These are phyloP conservation scores for Apamea epomidion DNA, from an alignment of 2,888 invertebrate genomes.

Conservation along the genomic window DNA sequence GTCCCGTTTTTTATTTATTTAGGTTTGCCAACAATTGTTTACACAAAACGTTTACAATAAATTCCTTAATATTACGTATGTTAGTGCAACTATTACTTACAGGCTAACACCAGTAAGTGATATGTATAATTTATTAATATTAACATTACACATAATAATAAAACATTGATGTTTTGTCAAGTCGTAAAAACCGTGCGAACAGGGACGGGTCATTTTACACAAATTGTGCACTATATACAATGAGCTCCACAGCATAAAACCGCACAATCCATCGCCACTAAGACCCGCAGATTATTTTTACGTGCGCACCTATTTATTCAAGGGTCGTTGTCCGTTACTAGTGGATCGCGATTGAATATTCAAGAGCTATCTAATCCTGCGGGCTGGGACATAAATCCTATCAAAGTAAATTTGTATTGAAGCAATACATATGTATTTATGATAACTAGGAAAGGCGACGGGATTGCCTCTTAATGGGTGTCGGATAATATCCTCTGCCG, in stretches of 20 bases:
- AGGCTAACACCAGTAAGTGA: too few relatives aligned
- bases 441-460: slow-evolving; percentile 56
- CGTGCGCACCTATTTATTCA: slow-evolving; percentile 57
- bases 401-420: slow-evolving; percentile 59
- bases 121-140: not conserved
- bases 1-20: too few relatives aligned
- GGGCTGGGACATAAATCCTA: slow-evolving; percentile 52
- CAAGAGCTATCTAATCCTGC: slow-evolving; percentile 58
- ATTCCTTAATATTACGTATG: too few relatives aligned
- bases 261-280: not conserved
- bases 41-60: too few relatives aligned
- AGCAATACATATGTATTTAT: slow-evolving; percentile 66
- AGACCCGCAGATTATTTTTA: slow-evolving; percentile 47
- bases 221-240: not conserved
- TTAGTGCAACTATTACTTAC: too few relatives aligned
- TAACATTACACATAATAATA: not conserved
- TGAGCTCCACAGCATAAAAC: not conserved
- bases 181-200: not conserved
- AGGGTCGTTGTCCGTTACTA: slow-evolving; percentile 45
- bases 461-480: slow-evolving; percentile 47
- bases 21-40: too few relatives aligned
- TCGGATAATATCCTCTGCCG: slow-evolving; percentile 43
- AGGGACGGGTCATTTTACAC: not conserved
- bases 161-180: not conserved
- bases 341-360: slow-evolving; percentile 61